Evolutionary conservation across 2,888 invertebrate species (phyloP).

Genomic region (Exephanes ischioxanthus): DNA sequence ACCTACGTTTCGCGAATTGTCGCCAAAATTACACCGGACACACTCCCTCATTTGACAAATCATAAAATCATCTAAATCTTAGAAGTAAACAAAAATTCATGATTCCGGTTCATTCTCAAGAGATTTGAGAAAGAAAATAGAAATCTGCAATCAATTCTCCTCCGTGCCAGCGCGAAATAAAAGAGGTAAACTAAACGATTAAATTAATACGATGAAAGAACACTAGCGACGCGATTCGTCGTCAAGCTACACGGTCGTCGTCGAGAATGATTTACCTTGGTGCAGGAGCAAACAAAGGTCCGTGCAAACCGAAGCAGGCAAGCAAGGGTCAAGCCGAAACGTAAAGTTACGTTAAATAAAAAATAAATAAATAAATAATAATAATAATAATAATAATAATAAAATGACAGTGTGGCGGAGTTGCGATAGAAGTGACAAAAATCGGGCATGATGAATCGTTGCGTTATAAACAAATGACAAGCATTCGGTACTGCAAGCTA

Average conservation of each 20-base stretch:
- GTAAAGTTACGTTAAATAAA: constrained; percentile 54
- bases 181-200: background rate
- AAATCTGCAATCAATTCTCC: background rate
- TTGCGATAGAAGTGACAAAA: constrained; percentile 50
- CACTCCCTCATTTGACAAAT: too few relatives aligned
- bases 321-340: constrained; percentile 61
- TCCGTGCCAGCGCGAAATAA: background rate
- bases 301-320: constrained; percentile 76
- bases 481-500: constrained; percentile 63
- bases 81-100: background rate
- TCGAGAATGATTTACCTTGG: constrained; percentile 47
- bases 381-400: constrained; percentile 36
- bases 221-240: constrained; percentile 24
- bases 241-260: constrained; percentile 45
- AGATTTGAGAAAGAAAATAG: background rate
- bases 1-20: background rate
- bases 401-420: constrained; percentile 26
- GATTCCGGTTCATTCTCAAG: background rate
- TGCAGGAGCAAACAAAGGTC: constrained; percentile 68
- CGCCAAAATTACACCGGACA: background rate
- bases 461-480: constrained; percentile 65
- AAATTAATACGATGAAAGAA: constrained; percentile 13
- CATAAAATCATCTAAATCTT: background rate
- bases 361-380: constrained; percentile 41
- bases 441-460: constrained; percentile 52